Evolutionary conservation across 2,888 invertebrate genomes (phyloP).

Genomic region (Suillia variegata): DNA sequence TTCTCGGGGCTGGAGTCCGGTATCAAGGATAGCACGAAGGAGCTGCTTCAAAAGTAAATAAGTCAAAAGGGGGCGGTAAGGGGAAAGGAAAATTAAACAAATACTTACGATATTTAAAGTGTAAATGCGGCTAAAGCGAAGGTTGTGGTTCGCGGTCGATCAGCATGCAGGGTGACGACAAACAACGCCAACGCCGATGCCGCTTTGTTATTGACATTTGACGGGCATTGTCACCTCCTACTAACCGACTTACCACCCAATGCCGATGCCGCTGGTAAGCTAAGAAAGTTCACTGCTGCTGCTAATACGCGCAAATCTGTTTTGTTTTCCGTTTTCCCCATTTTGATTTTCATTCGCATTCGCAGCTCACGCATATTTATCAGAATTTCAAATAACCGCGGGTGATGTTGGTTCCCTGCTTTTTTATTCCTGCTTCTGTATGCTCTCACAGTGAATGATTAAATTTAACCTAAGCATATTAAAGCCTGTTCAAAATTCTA

Average conservation of each 20-base stretch:
- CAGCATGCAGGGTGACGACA: slow-evolving; percentile 18
- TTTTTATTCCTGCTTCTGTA: background rate
- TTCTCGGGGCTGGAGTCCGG: background rate
- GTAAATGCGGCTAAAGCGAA: background rate
- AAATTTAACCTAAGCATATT: slow-evolving; percentile 2
- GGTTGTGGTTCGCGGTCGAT: background rate
- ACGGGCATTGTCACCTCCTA: slow-evolving; percentile 33
- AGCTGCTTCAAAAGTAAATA: background rate
- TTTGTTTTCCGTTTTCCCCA: no score
- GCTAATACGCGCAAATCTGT: slow-evolving; percentile 14
- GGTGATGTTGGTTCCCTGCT: slow-evolving; percentile 36
- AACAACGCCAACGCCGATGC: no score
- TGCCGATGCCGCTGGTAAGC: background rate
- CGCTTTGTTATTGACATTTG: slow-evolving; percentile 53
- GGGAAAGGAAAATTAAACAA: no score
- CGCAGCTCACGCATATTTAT: slow-evolving; percentile 31
- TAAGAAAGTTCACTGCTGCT: slow-evolving; percentile 3
- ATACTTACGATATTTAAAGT: no score
- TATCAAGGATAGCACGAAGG: background rate
- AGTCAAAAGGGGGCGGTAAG: background rate
- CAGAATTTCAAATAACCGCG: slow-evolving; percentile 54
- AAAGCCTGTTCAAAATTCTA: background rate
- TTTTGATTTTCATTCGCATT: slow-evolving; percentile 31
- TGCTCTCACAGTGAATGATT: slow-evolving; percentile 3
- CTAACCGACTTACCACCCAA: background rate